Evolutionary conservation across 2,797 vertebrate species (phyloP), one percentile per base, ranked within the genome.

Genomic region (Sebastes kiyomatsui): DNA sequence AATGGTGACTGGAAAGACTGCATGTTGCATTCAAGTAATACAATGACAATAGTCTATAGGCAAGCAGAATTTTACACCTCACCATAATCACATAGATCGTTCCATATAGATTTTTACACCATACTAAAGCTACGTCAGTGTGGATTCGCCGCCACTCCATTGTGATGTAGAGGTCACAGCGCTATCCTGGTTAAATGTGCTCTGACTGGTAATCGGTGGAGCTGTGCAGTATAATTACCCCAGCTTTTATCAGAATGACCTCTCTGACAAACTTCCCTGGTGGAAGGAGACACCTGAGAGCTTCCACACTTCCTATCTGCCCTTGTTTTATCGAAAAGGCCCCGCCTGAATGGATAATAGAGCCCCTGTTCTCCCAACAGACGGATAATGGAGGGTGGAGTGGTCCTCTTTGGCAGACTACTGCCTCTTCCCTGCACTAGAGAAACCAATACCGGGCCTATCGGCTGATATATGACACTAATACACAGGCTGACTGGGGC

Each of bases 381-480:
- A 93, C 80, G 81, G 84, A 95, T 95, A 95, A 95, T 95, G 92
- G 92, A 93, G 92, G 93, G 90, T 92, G 93, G 92, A 94, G 93
- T 93, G 93, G 90, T 93, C 89, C 90, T 93, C 94, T 87, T 94
- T 93, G 93, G 91, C 89, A 90, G 88, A 91, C 95, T 94, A 87
- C 94, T 93, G 94, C 94, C 92, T 91, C 93, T 92, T 94, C 90
- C 94, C 92, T 95, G 90, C 93, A 94, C 94, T 87, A 91, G 84
- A 94, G 95, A 97, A 97, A 94, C 95, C 95, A 95, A 96, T 96
- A 95, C 91, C 79, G 60, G 92, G 94, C 83, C 95, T 96, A 95
- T 95, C 93, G 91, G 87, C 96, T 90, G 97, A 97, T 96, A 97
- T 96, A 96, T 96, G 96, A 98, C 96, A 97, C 97, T 97, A 97